phyloP scores from a whole-genome alignment of 2,113 vertebrate species.

The Ursus arctos region DNA sequence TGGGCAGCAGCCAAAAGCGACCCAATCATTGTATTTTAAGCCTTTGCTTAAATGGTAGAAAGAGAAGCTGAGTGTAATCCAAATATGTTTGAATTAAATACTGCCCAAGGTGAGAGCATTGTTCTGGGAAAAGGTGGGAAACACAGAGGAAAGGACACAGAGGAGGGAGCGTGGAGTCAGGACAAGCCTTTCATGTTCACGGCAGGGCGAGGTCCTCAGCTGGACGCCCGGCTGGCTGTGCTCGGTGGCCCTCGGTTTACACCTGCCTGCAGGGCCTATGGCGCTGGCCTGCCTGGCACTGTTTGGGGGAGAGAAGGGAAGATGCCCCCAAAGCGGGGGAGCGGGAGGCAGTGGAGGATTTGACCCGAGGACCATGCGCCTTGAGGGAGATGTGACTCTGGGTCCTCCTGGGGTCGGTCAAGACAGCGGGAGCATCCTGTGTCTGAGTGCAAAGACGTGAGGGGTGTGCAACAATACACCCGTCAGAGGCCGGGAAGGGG shows the following conservation, averaged over 20 bases:
- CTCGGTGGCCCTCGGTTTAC: background rate
- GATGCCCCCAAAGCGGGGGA: accelerated
- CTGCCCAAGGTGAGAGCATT: background rate
- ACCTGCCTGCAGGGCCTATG: too few relatives aligned
- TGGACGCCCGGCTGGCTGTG: background rate
- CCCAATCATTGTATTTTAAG: background rate
- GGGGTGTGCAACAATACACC: too few relatives aligned
- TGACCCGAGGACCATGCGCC: background rate
- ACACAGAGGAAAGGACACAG: accelerated
- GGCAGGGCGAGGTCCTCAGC: background rate
- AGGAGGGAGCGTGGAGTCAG: background rate
- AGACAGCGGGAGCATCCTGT: background rate
- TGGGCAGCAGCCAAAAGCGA: accelerated
- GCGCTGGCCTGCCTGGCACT: too few relatives aligned
- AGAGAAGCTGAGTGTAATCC: background rate
- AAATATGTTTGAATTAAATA: background rate
- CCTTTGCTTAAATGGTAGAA: background rate
- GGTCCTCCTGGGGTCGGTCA: background rate
- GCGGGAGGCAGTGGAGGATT: too few relatives aligned
- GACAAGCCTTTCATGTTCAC: background rate
- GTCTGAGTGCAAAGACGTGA: background rate
- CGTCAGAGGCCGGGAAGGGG: too few relatives aligned
- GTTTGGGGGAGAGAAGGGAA: background rate
- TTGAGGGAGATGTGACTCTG: background rate
- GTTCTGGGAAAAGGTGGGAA: too few relatives aligned